Conservation (phyloP, 2,888 invertebrate genomes). For the Acleris emargana region DNA sequence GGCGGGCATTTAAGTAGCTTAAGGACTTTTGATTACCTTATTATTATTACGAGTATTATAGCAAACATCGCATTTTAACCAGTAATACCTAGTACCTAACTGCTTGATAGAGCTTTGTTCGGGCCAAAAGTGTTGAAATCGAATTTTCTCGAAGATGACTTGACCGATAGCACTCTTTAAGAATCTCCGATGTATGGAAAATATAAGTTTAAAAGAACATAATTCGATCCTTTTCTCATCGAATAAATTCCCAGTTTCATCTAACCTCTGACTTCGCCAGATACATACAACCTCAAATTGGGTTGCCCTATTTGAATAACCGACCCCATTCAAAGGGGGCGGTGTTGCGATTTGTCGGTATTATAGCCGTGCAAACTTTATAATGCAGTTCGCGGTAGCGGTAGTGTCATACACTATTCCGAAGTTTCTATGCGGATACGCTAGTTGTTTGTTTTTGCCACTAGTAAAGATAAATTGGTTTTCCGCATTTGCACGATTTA, state of each 20-base stretch:
- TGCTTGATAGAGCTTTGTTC: too few relatives aligned
- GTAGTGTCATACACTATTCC: not conserved
- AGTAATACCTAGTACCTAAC: too few relatives aligned
- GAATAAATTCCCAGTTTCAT: not conserved
- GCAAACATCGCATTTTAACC: too few relatives aligned
- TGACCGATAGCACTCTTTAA: too few relatives aligned
- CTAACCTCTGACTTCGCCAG: conserved; percentile 8
- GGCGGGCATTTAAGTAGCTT: too few relatives aligned
- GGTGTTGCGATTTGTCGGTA: conserved; percentile 37
- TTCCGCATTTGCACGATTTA: conserved; percentile 29
- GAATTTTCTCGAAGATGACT: too few relatives aligned
- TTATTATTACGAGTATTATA: too few relatives aligned
- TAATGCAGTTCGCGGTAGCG: not conserved
- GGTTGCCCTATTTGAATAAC: conserved; percentile 25
- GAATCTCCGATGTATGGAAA: too few relatives aligned
- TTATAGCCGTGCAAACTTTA: conserved; percentile 14
- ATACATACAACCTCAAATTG: conserved; percentile 16
- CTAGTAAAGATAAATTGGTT: conserved; percentile 1
- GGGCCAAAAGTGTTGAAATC: too few relatives aligned
- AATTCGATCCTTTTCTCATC: not conserved
- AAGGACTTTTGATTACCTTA: too few relatives aligned
- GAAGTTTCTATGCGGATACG: not conserved
- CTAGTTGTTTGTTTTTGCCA: conserved; percentile 9
- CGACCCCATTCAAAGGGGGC: conserved; percentile 23
- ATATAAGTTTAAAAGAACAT: too few relatives aligned